Evolutionary conservation across 2,797 vertebrate species (phyloP).

Genomic region (Coluber constrictor): DNA sequence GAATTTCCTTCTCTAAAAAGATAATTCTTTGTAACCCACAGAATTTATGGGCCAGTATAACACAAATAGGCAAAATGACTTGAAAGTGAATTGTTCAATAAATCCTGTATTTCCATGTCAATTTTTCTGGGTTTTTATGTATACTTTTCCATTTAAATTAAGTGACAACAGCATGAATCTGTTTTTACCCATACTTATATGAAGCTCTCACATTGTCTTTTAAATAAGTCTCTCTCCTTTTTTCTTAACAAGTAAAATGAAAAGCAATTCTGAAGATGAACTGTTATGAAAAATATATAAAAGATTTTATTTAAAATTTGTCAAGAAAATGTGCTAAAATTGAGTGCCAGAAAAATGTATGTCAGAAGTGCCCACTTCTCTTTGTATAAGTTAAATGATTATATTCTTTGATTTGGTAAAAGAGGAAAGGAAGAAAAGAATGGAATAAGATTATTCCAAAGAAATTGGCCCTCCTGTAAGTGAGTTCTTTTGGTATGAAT

Average conservation of each 20-base stretch:
- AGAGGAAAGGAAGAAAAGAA: background rate
- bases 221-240: background rate
- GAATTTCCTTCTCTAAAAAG: background rate
- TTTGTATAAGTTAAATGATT: slow-evolving; percentile 65
- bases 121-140: slow-evolving; percentile 28
- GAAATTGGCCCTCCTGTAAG: slow-evolving; percentile 75
- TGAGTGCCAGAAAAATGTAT: slow-evolving; percentile 51
- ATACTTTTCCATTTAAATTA: slow-evolving; percentile 37
- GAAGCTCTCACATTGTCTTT: slow-evolving; percentile 3
- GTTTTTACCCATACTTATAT: background rate
- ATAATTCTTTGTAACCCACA: background rate
- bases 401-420: slow-evolving; percentile 66
- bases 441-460: slow-evolving; percentile 72
- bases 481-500: slow-evolving; percentile 79
- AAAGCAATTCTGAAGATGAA: background rate
- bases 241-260: slow-evolving; percentile 19
- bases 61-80: background rate
- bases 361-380: slow-evolving; percentile 59
- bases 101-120: slow-evolving; percentile 60
- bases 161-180: background rate
- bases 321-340: slow-evolving; percentile 49
- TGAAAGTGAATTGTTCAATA: slow-evolving; percentile 43
- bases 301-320: slow-evolving; percentile 31
- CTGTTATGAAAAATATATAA: slow-evolving; percentile 2
- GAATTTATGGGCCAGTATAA: slow-evolving; percentile 48